Evolutionary conservation across 35 echinoderm and acorn worm species (phyloP).

Genomic region (Nesometra sesokonis): DNA sequence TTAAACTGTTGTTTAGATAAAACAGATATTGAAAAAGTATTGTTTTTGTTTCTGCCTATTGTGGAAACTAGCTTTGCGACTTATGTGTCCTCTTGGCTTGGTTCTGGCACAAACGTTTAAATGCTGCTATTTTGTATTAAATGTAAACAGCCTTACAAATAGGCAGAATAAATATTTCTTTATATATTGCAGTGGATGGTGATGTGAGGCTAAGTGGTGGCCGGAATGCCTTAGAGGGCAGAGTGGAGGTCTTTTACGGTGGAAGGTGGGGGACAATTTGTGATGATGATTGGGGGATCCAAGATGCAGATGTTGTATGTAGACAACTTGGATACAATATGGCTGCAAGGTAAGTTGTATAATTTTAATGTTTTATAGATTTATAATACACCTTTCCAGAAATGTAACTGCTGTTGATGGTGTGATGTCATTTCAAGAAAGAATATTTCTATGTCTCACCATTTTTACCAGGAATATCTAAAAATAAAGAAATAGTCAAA

Average conservation of each 20-base stretch:
- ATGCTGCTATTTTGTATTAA: neutral
- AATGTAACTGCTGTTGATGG: too few relatives aligned
- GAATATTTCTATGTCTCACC: too few relatives aligned
- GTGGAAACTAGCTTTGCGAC: too few relatives aligned
- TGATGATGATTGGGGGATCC: neutral
- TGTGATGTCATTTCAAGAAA: too few relatives aligned
- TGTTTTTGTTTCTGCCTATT: too few relatives aligned
- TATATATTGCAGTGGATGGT: neutral
- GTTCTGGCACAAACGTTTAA: neutral
- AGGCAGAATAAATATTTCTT: neutral
- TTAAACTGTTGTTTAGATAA: too few relatives aligned
- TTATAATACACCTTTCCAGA: too few relatives aligned
- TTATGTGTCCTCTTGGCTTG: too few relatives aligned
- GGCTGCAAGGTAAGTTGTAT: neutral
- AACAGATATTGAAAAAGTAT: too few relatives aligned
- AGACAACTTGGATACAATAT: conserved; percentile 5
- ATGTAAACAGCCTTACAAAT: neutral
- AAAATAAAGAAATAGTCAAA: too few relatives aligned
- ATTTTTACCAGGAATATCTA: too few relatives aligned
- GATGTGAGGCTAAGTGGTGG: neutral
- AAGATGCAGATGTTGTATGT: neutral
- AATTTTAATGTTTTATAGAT: too few relatives aligned
- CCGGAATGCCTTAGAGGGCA: neutral
- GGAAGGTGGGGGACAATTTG: neutral
- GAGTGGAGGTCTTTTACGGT: neutral